Conservation (phyloP, 2,113 vertebrate genomes). For the Vulpes vulpes region DNA sequence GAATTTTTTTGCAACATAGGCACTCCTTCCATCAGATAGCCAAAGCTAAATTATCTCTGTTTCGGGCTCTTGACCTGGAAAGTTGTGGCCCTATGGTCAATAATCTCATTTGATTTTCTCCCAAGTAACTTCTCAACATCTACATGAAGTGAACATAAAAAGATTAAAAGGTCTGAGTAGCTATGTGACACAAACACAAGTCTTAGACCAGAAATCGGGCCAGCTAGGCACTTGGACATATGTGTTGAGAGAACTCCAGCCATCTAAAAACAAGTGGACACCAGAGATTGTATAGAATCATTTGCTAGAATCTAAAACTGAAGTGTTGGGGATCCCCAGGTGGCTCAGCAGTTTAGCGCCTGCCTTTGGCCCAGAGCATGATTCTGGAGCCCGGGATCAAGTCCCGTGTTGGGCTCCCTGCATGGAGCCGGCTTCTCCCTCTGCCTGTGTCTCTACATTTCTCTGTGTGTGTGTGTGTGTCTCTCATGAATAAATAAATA, state of each 20-base stretch:
- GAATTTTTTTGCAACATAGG: neutral
- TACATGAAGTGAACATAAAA: neutral
- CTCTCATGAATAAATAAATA: too few species aligned
- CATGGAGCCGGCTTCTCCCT: too few species aligned
- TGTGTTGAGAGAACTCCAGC: neutral
- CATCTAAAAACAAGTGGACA: neutral
- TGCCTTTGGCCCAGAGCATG: too few species aligned
- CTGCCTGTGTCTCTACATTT: too few species aligned
- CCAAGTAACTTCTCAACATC: neutral
- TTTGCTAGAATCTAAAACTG: neutral
- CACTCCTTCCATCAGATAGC: neutral
- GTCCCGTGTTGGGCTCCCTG: too few species aligned
- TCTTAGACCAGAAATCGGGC: neutral
- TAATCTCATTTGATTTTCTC: neutral
- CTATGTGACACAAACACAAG: neutral
- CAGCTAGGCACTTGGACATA: neutral
- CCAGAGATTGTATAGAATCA: neutral
- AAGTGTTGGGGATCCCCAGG: neutral
- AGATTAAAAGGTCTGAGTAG: neutral
- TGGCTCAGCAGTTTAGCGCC: too few species aligned
- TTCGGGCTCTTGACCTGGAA: neutral
- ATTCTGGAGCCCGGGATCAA: too few species aligned
- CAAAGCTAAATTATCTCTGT: neutral
- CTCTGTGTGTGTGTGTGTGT: too few species aligned
- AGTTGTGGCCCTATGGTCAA: neutral